phyloP scores from a whole-genome alignment of 2,888 invertebrate species.

The Adelphocoris suturalis region DNA sequence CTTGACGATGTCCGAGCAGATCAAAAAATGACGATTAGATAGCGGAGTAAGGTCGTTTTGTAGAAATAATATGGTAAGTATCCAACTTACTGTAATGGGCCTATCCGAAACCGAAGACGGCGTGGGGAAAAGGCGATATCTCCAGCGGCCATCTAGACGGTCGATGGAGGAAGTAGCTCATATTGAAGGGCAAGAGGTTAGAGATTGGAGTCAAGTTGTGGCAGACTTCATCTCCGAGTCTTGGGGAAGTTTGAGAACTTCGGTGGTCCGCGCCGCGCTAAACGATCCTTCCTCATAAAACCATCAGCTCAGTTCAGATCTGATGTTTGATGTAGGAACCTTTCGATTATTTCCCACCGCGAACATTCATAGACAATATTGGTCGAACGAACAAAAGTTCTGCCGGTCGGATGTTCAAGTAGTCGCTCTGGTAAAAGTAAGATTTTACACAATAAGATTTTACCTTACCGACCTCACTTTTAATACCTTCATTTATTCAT shows the following conservation, averaged over 20 bases:
- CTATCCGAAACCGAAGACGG: constrained; percentile 1
- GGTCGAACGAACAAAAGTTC: too few relatives aligned
- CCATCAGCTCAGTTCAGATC: not conserved
- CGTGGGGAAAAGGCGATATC: not conserved
- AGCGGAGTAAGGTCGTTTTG: constrained; percentile 37
- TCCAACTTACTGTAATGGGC: constrained; percentile 48
- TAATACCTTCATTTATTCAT: too few relatives aligned
- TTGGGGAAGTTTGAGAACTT: constrained; percentile 11
- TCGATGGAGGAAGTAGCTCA: constrained; percentile 16
- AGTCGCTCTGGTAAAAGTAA: too few relatives aligned
- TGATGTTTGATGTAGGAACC: too few relatives aligned
- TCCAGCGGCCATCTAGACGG: constrained; percentile 20
- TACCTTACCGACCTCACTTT: too few relatives aligned
- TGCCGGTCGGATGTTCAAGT: too few relatives aligned
- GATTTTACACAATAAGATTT: too few relatives aligned
- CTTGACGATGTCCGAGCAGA: constrained; percentile 41
- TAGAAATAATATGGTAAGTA: constrained; percentile 55
- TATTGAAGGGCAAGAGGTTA: not conserved
- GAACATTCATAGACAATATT: too few relatives aligned
- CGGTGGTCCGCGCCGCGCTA: not conserved
- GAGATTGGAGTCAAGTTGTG: constrained; percentile 36
- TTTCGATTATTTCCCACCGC: too few relatives aligned
- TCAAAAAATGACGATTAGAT: constrained; percentile 29
- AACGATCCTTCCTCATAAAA: not conserved
- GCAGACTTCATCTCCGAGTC: constrained; percentile 2